Evolutionary conservation across 2,888 invertebrate genomes (phyloP).

Genomic region (Acrobasis suavella): DNA sequence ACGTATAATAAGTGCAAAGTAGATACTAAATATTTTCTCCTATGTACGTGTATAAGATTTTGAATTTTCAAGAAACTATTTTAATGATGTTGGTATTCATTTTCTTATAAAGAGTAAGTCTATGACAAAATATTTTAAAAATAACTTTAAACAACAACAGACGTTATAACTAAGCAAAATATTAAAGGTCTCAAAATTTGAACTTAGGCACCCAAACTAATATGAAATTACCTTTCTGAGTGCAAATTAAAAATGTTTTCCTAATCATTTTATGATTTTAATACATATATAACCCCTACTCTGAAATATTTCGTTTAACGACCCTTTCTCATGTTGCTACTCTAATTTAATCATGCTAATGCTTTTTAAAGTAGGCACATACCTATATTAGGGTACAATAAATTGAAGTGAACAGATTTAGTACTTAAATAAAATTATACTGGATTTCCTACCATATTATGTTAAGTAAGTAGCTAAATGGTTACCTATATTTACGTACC

Average conservation of each 20-base stretch:
- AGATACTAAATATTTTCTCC: too few species aligned
- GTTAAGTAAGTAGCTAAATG: too few species aligned
- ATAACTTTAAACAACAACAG: too few species aligned
- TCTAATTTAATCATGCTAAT: constrained; percentile 10
- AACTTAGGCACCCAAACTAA: neutral
- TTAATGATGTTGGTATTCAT: too few species aligned
- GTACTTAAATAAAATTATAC: neutral
- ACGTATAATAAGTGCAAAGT: too few species aligned
- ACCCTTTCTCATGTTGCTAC: constrained; percentile 6
- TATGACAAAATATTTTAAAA: too few species aligned
- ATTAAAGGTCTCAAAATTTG: neutral
- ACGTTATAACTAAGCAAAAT: neutral
- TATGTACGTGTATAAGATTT: too few species aligned
- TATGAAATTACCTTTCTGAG: neutral
- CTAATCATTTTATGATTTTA: neutral
- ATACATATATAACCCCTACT: neutral
- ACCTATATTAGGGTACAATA: neutral
- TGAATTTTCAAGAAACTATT: too few species aligned
- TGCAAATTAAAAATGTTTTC: neutral
- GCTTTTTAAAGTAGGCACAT: neutral
- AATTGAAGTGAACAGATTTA: neutral
- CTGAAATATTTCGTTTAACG: neutral
- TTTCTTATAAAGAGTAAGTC: too few species aligned
- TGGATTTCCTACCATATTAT: neutral
- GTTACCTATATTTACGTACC: too few species aligned